A percentile compares a stretch with the other conserved stretches of the same genome.
Conservation (phyloP, 23 tunicate genomes). For the Clavelina lepadiformis region DNA sequence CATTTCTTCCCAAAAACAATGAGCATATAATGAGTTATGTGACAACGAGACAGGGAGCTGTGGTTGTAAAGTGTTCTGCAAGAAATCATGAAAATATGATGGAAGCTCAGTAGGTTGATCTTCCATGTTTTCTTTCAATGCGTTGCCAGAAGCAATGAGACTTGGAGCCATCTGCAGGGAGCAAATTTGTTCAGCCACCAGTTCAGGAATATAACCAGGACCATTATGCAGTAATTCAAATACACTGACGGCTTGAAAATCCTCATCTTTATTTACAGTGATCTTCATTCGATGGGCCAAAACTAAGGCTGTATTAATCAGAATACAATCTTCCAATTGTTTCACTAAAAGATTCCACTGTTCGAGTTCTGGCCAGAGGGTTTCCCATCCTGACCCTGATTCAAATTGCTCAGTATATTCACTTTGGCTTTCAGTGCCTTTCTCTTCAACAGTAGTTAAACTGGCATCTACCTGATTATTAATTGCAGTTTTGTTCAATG, state of each 20-base stretch:
- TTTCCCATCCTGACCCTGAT: conserved; percentile 70
- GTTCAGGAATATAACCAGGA: conserved; percentile 68
- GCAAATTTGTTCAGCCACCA: conserved; percentile 30
- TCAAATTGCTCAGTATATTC: too few species aligned
- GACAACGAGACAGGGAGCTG: conserved; percentile 19
- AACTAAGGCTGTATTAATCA: conserved; percentile 48
- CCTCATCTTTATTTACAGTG: neutral
- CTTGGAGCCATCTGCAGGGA: conserved; percentile 13
- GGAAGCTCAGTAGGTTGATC: neutral
- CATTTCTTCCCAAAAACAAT: conserved; percentile 79
- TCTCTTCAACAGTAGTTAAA: too few species aligned
- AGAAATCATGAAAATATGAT: neutral
- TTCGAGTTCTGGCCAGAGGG: conserved; percentile 68
- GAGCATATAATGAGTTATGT: conserved; percentile 46
- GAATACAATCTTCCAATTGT: conserved; percentile 52
- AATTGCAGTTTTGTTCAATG: too few species aligned
- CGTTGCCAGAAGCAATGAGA: neutral
- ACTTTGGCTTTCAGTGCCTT: too few species aligned
- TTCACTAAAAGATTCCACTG: conserved; percentile 44
- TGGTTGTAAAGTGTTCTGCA: conserved; percentile 1
- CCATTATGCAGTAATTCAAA: conserved; percentile 56
- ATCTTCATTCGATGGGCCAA: neutral
- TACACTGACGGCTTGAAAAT: conserved; percentile 16
- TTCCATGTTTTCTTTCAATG: neutral
- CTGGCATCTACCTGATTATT: too few species aligned